Percentiles rank a stretch among this genome's conserved stretches.
Evolutionary conservation across 2,113 vertebrate species (phyloP).

Genomic region (Petaurus breviceps): DNA sequence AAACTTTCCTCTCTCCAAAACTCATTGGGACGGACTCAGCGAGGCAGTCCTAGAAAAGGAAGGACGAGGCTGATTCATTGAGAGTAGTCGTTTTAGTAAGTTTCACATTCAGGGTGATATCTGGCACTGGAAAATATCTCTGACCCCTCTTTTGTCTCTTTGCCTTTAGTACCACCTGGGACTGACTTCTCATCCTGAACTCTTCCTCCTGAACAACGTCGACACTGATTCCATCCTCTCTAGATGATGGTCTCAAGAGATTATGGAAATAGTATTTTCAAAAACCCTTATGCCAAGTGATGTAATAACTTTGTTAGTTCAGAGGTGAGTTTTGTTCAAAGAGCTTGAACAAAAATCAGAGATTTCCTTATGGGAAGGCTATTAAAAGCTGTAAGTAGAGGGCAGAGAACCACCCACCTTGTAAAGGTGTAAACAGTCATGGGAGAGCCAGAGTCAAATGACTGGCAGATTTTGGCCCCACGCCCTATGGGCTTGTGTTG

Average conservation of each 20-base stretch:
- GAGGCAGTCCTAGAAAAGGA: background rate
- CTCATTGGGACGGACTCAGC: background rate
- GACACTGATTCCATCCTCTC: slow-evolving; percentile 74
- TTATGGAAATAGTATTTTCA: background rate
- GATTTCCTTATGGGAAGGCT: slow-evolving; percentile 58
- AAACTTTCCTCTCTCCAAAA: background rate
- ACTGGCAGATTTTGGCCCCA: background rate
- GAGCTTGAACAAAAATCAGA: slow-evolving; percentile 57
- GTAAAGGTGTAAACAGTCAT: slow-evolving; percentile 1
- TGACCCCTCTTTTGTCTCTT: slow-evolving; percentile 56
- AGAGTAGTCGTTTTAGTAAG: background rate
- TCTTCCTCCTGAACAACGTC: slow-evolving; percentile 89
- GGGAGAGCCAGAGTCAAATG: background rate
- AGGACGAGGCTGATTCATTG: background rate
- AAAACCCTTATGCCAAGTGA: slow-evolving; percentile 18
- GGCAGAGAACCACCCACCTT: slow-evolving; percentile 38
- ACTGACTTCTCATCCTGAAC: slow-evolving; percentile 85
- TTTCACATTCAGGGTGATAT: background rate
- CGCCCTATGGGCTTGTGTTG: slow-evolving; percentile 49
- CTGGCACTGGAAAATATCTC: background rate
- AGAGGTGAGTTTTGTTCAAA: slow-evolving; percentile 70
- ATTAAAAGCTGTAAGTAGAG: slow-evolving; percentile 52
- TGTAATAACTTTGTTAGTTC: slow-evolving; percentile 64
- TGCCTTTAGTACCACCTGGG: slow-evolving; percentile 82
- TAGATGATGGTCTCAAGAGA: slow-evolving; percentile 67